Evolutionary conservation across 2,888 invertebrate genomes (phyloP).

Genomic region (Zaprionus lineosus): DNA sequence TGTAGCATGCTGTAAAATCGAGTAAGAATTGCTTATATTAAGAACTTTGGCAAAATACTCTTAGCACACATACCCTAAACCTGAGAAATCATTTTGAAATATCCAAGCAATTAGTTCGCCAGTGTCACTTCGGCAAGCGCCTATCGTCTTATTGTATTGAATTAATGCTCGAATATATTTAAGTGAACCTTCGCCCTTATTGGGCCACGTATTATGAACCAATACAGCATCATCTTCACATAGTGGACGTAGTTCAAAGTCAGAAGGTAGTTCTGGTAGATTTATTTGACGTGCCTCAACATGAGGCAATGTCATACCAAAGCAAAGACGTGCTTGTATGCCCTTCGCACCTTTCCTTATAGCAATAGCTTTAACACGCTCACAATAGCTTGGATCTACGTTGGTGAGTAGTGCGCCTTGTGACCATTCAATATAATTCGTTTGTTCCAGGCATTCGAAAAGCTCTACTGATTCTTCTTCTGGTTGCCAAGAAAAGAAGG

Average conservation of each 20-base stretch:
- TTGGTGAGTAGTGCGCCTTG: conserved; percentile 72
- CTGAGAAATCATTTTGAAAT: conserved; percentile 80
- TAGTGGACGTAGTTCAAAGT: conserved; percentile 60
- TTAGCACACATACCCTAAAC: conserved; percentile 64
- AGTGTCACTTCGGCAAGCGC: conserved; percentile 61
- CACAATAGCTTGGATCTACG: conserved; percentile 56
- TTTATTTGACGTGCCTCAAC: conserved; percentile 36
- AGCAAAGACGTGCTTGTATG: conserved; percentile 62
- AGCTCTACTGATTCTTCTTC: conserved; percentile 54
- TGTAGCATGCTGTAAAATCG: conserved; percentile 65
- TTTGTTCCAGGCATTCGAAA: conserved; percentile 68
- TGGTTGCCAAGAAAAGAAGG: conserved; percentile 76
- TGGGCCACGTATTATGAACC: conserved; percentile 72
- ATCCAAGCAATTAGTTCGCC: conserved; percentile 76
- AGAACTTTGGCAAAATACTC: not conserved
- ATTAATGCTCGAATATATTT: conserved; percentile 70
- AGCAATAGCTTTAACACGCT: conserved; percentile 58
- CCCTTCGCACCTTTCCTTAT: conserved; percentile 36
- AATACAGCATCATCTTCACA: conserved; percentile 54
- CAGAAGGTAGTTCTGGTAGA: conserved; percentile 60
- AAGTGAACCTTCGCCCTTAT: conserved; percentile 74
- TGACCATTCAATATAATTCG: conserved; percentile 70
- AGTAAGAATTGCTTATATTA: not conserved
- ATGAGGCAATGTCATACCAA: conserved; percentile 62
- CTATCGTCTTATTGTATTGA: conserved; percentile 62